Evolutionary conservation across 35 echinoderm and acorn worm species (phyloP), one percentile per base, ranked within the genome.

Genomic region (Acanthaster planci): DNA sequence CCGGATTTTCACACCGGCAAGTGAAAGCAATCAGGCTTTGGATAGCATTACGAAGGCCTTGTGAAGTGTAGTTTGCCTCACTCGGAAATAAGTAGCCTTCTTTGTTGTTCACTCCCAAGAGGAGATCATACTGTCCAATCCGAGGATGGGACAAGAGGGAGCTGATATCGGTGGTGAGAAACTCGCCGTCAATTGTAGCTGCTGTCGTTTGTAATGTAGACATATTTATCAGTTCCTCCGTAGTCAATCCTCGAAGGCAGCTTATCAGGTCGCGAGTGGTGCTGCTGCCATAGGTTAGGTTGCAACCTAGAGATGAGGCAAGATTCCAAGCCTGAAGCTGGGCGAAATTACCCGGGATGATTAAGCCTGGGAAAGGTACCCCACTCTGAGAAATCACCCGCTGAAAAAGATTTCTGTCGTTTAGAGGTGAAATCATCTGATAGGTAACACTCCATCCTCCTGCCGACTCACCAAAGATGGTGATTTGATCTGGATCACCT

Each of bases 401-500:
- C 40, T 84, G 82, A 27, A 84, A 84, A 22, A 68, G 82, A 27
- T 60, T 27, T n/a, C 42, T 40, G 51, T 67, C 38, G 26, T 68
- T 84, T 18, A 40, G 34, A 17, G 55, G 56, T 21, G 82, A 75
- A 38, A 42, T 8, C 55, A 37, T 42, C 37, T 75, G 82, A 15
- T 39, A 22, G 14, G 39, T 26, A 1, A 40, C 56, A 67, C 82
- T 64, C 18, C 54, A 38, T 16, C 30, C 55, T 0, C 82, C 82
- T 7, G 82, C 83, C 15, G 72, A 72, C 27, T 78, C 37, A 30
- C 82, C 82, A 51, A 91, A 86, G 0, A 91, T 68, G 3, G 89
- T 91, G 7, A 91, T 82, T 47, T 54, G 14, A 32, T 79, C 23
- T 68, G 89, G 89, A 81, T 81, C 56, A 30, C 78, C 78, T 16